Conservation (phyloP, 2,888 invertebrate genomes). For the Osedax frankpressi region DNA sequence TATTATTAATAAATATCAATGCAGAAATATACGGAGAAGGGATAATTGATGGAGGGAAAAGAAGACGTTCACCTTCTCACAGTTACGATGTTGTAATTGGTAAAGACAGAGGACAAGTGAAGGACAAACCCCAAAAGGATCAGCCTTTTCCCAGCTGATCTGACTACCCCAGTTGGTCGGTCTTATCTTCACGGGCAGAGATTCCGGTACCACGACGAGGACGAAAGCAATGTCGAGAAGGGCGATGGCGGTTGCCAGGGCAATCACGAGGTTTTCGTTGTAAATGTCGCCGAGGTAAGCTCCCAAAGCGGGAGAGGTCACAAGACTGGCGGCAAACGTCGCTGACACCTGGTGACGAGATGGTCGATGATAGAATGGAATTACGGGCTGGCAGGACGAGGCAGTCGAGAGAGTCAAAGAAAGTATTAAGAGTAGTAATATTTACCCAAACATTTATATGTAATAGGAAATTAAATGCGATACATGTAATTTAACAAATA, state of each 20-base stretch:
- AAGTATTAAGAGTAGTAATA: too few species aligned
- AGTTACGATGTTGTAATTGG: not conserved
- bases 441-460: too few species aligned
- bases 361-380: not conserved
- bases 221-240: slow-evolving; percentile 94
- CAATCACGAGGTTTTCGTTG: slow-evolving; percentile 72
- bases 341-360: slow-evolving; percentile 59
- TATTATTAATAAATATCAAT: too few species aligned
- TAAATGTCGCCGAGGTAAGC: slow-evolving; percentile 57
- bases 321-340: slow-evolving; percentile 96
- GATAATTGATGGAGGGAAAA: not conserved
- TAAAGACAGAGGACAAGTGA: not conserved
- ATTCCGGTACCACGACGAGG: slow-evolving; percentile 92
- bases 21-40: not conserved
- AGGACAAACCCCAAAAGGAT: slow-evolving; percentile 71
- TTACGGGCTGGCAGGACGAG: not conserved
- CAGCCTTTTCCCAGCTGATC: slow-evolving; percentile 78
- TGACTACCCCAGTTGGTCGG: slow-evolving; percentile 50
- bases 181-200: slow-evolving; percentile 74
- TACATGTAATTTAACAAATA: too few species aligned
- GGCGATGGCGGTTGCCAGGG: slow-evolving; percentile 82
- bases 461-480: too few species aligned
- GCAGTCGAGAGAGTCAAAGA: too few species aligned
- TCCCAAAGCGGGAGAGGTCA: slow-evolving; percentile 94
- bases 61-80: not conserved